Evolutionary conservation across 2,113 vertebrate genomes (phyloP), one percentile per base, ranked within the genome.

Genomic region (Tringa solitaria): DNA sequence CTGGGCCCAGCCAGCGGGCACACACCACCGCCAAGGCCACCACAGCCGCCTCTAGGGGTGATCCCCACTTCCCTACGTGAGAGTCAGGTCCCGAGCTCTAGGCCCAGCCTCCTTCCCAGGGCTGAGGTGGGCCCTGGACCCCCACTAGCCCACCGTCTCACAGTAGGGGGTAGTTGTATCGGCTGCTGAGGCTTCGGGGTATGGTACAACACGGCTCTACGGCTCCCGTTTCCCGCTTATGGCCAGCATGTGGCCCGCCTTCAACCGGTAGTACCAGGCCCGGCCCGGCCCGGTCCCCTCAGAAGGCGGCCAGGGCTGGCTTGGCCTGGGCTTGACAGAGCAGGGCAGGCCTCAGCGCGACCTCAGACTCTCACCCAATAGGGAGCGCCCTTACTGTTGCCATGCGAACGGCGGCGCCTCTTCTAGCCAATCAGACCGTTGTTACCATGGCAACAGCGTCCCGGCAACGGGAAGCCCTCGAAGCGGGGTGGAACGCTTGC

Each of bases 391-490:
- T 67, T 81, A 32, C 14, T 65, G 50, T 27, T 35, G 48, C 60
- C 43, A 27, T 3, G 73, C 21, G 6, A 87, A 72, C 65, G 21
- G 80, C 20, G 28, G 72, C 18, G 2, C 3, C 27, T 11, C 41
- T 22, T 14, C 41, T 30, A 23, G 19, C 92, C 73, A 92, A 95
- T 61, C 60, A 54, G 85, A 9, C 9, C 16, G 56, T 32, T 37
- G 95, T 94, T 92, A 63, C 78, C 8, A 8, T 5, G 69, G 89
- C 67, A 76, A 92, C 82, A 26, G 95, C 77, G 92, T 95, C 86
- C 11, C 51, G 41, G 80, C 39, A 26, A 27, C 64, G 11, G 41
- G 33, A 22, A 9, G 14, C 3, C 14, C 4, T 53, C 14, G 19
- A 5, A 19, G 51, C 4, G 26, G 14, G 12, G 10, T 10, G 7